Evolutionary conservation across 1,140 invertebrate genomes (phyloP), one percentile per base, ranked within the genome.

Genomic region (Zeugodacus cucurbitae): DNA sequence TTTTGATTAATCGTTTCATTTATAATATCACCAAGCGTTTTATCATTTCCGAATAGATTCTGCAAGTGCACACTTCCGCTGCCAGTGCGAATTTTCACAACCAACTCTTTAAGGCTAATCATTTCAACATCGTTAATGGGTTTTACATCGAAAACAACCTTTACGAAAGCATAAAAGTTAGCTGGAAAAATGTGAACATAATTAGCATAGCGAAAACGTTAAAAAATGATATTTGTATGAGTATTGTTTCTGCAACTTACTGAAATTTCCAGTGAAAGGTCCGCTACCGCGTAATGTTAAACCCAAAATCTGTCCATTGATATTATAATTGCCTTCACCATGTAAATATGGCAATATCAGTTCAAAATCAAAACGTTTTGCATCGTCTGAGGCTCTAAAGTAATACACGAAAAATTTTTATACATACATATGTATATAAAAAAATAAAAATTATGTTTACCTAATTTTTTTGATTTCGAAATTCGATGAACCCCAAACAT

Each of bases 41-140:
- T 94, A 87, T 96, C 95, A 17, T 95, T 95, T 29, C 94, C 94
- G 78, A 96, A 96, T 2, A 96, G 92, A 92, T 96, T 96, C 1
- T 95, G 94, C 32, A 96, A 90, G 26, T 94, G 91, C 2, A 96
- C 89, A 6, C 90, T 91, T 8, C 95, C 96, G 57, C 94, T 94
- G 20, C 94, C 94, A 5, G 96, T 94, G 29, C 94, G 92, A 54
- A 96, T 94, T 90, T 95, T 95, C 29, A 96, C 89, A 0, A 92
- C 91, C 82, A 96, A 94, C 2, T 94, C 94, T 26, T 91, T 93
- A n/a, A 95, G 93, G 29, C 91, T 90, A 14, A 96, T 54, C 87
- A 95, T 95, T n/a, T 94, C 93, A 3, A 94, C 89, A 20, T 95
- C 95, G 88, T 95, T 91, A 41, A 91, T 48, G 4, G 91, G 91